Evolutionary conservation across 2,888 invertebrate species (phyloP), one percentile per base, ranked within the genome.

Genomic region (Scaptodrosophila latifasciaeformis): DNA sequence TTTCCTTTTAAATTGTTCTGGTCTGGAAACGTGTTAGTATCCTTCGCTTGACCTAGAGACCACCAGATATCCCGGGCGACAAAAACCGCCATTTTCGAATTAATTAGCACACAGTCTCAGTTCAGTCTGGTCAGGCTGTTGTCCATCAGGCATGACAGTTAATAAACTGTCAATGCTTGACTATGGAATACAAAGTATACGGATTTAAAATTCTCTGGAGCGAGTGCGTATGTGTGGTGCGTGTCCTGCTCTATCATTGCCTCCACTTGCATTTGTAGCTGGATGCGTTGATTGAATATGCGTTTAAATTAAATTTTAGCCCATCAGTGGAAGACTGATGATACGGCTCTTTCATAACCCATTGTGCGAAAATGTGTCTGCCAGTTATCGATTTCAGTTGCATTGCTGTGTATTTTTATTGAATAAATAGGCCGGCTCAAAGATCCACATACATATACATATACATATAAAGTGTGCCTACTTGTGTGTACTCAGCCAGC

Each of bases 291-390:
- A 78, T 66, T 74, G 80, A 55, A 65, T 68, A 65, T 68, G 63
- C 64, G 65, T 67, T 81, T 81, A 76, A 81, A 76, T 76, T 76
- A 76, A 81, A 78, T 81, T 78, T 65, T 3, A 49, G 55, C 67
- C 61, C 58, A 61, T 60, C 81, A 71, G 62, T 54, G 47, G 40
- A 7, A 55, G n/a, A n/a, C n/a, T n/a, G n/a, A n/a, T n/a, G n/a
- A n/a, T n/a, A n/a, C n/a, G n/a, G n/a, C n/a, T n/a, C n/a, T n/a
- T n/a, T n/a, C n/a, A n/a, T n/a, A n/a, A 30, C 10, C 10, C 15
- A 15, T 44, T 10, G 13, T 10, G 4, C 18, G 10, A 15, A 3
- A 10, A 15, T 7, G 15, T 2, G 10, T 1, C 19, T 10, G 19
- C 31, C 17, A 30, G 19, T 19, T 31, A 24, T 31, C 19, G n/a